Evolutionary conservation across 2,113 vertebrate species (phyloP), one percentile per base, ranked within the genome.

Genomic region (Chaenogobius annularis): DNA sequence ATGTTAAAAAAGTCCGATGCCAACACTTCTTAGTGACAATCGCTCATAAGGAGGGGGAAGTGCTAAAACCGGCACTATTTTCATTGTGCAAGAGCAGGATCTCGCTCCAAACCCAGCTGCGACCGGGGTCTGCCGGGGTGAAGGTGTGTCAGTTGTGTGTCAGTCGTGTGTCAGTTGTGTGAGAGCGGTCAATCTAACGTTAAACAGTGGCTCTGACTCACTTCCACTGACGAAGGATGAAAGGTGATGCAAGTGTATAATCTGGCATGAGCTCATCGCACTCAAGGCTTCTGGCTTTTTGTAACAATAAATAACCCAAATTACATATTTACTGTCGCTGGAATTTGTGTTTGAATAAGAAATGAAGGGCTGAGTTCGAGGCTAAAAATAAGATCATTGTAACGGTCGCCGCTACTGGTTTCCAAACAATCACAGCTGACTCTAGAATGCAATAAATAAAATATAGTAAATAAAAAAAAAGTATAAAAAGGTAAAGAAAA

Each of bases 71-170:
- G 6, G 10, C 6, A 10, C 17, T 31, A 35, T 19, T 43, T 10
- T 47, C 1, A 52, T 90, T 85, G 74, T 44, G 83, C 78, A 90
- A 89, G 22, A 73, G 73, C 10, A 75, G 72, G 80, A 65, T n/a
- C 67, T 80, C 4, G 5, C 65, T 0, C 0, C 4, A 55, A 20
- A 0, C 4, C 17, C 2, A 20, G 3, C 5, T 48, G 17, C 62
- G 20, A 55, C 61, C 1, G 26, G 75, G 10, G 86, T 70, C 31
- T 47, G 4, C 44, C 69, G 73, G n/a, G 0, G 75, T 26, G 3
- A 13, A 73, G 82, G 70, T 66, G 82, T 86, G 85, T 31, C 2
- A 2, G 26, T 31, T 31, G 26, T 31, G 26, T 31, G 26, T 31
- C n/a, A n/a, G n/a, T n/a, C n/a, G 70, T 66, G 82, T 86, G 85